Evolutionary conservation across 1,140 invertebrate genomes (phyloP), one percentile per base, ranked within the genome.

Genomic region (Bombus pascuorum): DNA sequence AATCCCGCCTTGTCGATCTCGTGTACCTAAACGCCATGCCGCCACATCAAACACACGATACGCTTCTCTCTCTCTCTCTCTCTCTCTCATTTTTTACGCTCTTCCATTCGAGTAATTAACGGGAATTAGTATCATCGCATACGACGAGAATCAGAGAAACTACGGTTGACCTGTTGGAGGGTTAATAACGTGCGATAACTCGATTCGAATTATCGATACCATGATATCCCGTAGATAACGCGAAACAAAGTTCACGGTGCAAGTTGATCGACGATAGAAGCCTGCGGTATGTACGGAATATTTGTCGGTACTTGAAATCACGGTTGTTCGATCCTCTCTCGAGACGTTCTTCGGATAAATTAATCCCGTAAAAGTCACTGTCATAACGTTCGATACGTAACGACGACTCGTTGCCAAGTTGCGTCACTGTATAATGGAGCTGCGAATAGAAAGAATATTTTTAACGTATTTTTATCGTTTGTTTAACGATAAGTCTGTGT

Each of bases 1-100:
- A 85, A 85, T 85, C 42, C 83, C 53, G 39, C 37, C 76, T 47
- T 72, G 83, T 85, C 83, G 83, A 85, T 85, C 77, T 62, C 57
- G 39, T 8, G 32, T 37, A 62, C 42, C 42, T 59, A 47, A 57
- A 78, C 25, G 25, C 47, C 15, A 34, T 15, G 25, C 65, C 37
- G 66, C 0, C 28, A 18, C 42, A 18, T 44, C 28, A 66, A 82
- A 62, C 34, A 28, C 37, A 22, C n/a, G 32, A 62, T 71, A 71
- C 25, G 39, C 28, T 44, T 5, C 75, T 32, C 13, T 18, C n/a
- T 70, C 28, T 70, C 34, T 34, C 5, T 28, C 4, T 13, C 5
- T 34, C 25, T 0, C 28, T 18, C 3, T 18, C 18, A 8, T 5
- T 57, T 39, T 68, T 1, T 28, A 25, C 10, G 8, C 37, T 2